Conservation (phyloP, 2,113 vertebrate genomes). For the Onychostoma macrolepis region DNA sequence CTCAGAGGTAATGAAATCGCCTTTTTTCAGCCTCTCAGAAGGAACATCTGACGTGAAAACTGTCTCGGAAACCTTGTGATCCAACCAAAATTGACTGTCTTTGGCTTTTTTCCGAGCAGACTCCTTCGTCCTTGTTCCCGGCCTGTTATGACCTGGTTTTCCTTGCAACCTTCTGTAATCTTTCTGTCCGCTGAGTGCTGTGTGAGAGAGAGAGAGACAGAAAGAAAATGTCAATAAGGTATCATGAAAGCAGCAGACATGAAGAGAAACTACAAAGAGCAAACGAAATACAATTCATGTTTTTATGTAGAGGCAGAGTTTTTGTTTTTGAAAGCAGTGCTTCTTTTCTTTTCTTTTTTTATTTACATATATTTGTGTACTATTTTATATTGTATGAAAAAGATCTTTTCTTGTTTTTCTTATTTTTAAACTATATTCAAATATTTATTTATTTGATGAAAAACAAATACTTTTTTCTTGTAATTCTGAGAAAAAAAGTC, state of each 20-base stretch:
- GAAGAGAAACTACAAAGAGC: neutral
- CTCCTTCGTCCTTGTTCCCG: slow-evolving; percentile 61
- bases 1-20: neutral
- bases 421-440: no score
- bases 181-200: slow-evolving; percentile 57
- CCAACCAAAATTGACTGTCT: neutral
- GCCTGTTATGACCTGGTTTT: slow-evolving; percentile 64
- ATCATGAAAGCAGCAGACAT: slow-evolving; percentile 1
- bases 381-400: neutral
- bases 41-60: neutral
- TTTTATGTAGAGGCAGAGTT: neutral
- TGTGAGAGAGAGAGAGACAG: slow-evolving; percentile 27
- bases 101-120: slow-evolving; percentile 1
- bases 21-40: neutral
- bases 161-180: slow-evolving; percentile 40
- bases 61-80: neutral
- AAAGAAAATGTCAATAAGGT: neutral
- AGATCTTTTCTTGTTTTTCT: no score
- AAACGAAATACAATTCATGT: neutral
- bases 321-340: neutral
- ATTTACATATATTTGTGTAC: no score
- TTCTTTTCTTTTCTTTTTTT: neutral
- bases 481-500: neutral
- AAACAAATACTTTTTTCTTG: neutral
- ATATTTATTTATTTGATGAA: no score